Evolutionary conservation across 2,888 invertebrate genomes (phyloP), one percentile per base, ranked within the genome.

Genomic region (Zaprionus lineosus): DNA sequence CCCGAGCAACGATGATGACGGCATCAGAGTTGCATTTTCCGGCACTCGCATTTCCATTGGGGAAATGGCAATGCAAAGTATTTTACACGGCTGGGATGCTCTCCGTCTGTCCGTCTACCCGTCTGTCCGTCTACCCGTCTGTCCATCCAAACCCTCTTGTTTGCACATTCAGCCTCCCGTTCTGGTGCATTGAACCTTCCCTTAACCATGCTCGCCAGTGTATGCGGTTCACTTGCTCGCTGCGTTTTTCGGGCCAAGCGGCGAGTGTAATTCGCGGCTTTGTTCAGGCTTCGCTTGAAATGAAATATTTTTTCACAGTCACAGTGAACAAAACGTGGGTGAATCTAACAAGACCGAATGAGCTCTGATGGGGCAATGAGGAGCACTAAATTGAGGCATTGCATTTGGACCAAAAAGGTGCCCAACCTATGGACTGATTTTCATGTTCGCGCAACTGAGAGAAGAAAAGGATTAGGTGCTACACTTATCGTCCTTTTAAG

Each of bases 11-110:
- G 7, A 12, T 3, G 11, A 5, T 2, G 41, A 41, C 48, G 39
- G 31, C 56, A 48, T 26, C 40, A 41, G 69, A 76, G 73, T 70
- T 75, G 77, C 74, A 74, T 74, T 77, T 77, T 70, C 75, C 75
- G 75, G 71, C 56, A 51, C 69, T 68, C 73, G 31, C 58, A 72
- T 72, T 72, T 72, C 64, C 72, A 68, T 53, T 46, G 73, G 67
- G 72, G 51, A 73, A 69, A 70, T 65, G 43, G 57, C 52, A 44
- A 34, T 60, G 57, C 53, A 52, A 68, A 59, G 68, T 55, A 68
- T 72, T 71, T 72, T 63, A 55, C 72, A 67, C 67, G 50, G 43
- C 50, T 48, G 28, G 24, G 69, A 59, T 70, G 61, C 67, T 48
- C 47, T 36, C 37, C 31, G 34, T 33, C 39, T 29, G 21, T 21